Base-by-base conservation (phyloP, 2,888 invertebrate species). In the Ceramica pisi region DNA sequence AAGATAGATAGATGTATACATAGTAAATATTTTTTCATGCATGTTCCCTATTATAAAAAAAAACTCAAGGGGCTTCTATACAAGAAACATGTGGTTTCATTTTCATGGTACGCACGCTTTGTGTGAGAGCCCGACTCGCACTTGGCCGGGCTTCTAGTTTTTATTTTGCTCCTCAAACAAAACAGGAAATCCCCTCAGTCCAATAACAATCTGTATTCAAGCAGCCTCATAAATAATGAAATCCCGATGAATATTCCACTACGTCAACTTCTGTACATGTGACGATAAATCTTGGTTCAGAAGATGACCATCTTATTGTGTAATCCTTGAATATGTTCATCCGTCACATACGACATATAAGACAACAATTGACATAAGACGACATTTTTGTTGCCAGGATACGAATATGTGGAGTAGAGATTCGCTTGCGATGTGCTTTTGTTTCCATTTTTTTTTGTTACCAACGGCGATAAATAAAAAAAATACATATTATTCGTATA, bases 261-360 rank as follows among this genome's bases (percentile, higher is more conserved):
- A 68, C 66, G 71, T 75, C 71, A 35, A 64, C 74, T 31, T 70
- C 21, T n/a, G 19, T 60, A 59, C 21, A 63, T 50, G 44, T 14
- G 26, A 67, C 55, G 70, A 70, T 75, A 83, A 75, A 83, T 81
- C 70, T 53, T 16, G 46, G 12, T 46, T 59, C 16, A 31, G 35
- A 67, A 72, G 71, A 79, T 72, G 72, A 56, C 64, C 75, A 50
- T 68, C 46, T 55, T 46, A 50, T 26, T 26, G 50, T 50, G 65
- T 85, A 84, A 85, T 85, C 82, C 69, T 26, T 35, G 55, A 78
- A 81, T 73, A 70, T 71, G 68, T 82, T 79, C 67, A 85, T 84
- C 80, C 76, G 78, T 85, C 81, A 85, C 75, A 83, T 64, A 50
- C 72, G 71, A 70, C 56, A 55, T 48, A 51, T 74, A 65, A 31